These are phyloP conservation scores for Drosophila antonietae DNA, from an alignment of 2,888 invertebrate genomes.

Conservation along the genomic window DNA sequence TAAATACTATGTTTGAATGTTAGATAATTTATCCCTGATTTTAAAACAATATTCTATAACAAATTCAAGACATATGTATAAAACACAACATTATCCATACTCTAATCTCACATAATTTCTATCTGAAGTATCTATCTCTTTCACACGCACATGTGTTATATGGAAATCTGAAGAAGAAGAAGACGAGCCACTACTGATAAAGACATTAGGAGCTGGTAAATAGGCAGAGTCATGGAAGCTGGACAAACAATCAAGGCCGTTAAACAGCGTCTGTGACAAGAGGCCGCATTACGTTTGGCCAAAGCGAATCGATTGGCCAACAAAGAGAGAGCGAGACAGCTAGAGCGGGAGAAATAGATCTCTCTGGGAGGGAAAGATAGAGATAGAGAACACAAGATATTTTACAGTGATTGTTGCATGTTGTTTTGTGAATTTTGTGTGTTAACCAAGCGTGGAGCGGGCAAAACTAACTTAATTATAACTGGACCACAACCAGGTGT, in stretches of 20 bases:
- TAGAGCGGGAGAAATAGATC: neutral
- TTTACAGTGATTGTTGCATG: conserved; percentile 35
- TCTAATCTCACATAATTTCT: neutral
- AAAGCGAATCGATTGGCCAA: conserved; percentile 70
- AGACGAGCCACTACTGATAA: conserved; percentile 53
- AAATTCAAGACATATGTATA: neutral
- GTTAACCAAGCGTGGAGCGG: conserved; percentile 49
- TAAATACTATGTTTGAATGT: too few species aligned
- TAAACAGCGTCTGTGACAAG: conserved; percentile 45
- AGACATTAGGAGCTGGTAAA: conserved; percentile 49
- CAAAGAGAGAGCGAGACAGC: conserved; percentile 11
- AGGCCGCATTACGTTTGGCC: conserved; percentile 55
- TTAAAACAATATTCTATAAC: neutral
- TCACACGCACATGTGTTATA: conserved; percentile 17
- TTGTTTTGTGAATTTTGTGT: conserved; percentile 15
- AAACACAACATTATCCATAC: neutral
- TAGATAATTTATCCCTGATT: neutral
- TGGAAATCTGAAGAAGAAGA: conserved; percentile 35
- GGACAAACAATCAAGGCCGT: conserved; percentile 71
- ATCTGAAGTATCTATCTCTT: neutral
- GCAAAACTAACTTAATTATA: conserved; percentile 59
- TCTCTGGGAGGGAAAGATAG: conserved; percentile 6
- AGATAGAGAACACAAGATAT: conserved; percentile 21
- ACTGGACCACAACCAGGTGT: conserved; percentile 42
- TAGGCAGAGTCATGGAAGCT: conserved; percentile 6